Evolutionary conservation across 2,888 invertebrate species (phyloP).

Genomic region (Lasius platythorax): DNA sequence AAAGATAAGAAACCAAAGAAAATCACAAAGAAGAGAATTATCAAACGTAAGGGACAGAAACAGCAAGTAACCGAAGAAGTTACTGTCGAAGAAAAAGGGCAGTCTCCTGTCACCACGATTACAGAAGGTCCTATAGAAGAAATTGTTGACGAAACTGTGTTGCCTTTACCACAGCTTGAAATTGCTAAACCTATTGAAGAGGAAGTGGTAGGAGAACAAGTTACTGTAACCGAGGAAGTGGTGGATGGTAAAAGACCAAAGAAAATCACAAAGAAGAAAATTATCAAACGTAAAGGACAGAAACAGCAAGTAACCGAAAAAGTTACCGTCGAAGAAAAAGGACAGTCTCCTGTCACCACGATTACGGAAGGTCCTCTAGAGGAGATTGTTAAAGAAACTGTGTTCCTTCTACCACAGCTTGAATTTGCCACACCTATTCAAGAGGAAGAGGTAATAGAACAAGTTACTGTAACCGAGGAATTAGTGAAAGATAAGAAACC

Average conservation of each 20-base stretch:
- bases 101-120: constrained; percentile 74
- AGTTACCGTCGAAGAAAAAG: constrained; percentile 78
- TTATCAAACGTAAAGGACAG: constrained; percentile 65
- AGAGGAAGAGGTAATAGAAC: too few species aligned
- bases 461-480: too few species aligned
- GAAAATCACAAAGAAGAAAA: constrained; percentile 74
- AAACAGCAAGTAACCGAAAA: constrained; percentile 78
- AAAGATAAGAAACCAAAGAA: too few species aligned
- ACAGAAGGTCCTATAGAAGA: constrained; percentile 72
- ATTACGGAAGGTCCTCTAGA: too few species aligned
- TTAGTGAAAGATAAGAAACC: too few species aligned
- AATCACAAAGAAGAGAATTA: too few species aligned
- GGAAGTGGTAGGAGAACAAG: constrained; percentile 72
- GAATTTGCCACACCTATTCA: too few species aligned
- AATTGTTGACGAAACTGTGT: constrained; percentile 79
- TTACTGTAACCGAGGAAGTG: constrained; percentile 75
- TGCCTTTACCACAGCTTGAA: too few species aligned
- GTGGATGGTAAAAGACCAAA: constrained; percentile 70
- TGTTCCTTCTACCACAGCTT: too few species aligned
- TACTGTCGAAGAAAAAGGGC: constrained; percentile 41
- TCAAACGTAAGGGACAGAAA: too few species aligned
- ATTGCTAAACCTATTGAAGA: constrained; percentile 34
- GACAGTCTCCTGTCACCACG: too few species aligned
- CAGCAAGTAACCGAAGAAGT: constrained; percentile 79
- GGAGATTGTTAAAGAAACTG: too few species aligned